Evolutionary conservation across 2,888 invertebrate genomes (phyloP).

Genomic region (Kryphioiulus occultus): DNA sequence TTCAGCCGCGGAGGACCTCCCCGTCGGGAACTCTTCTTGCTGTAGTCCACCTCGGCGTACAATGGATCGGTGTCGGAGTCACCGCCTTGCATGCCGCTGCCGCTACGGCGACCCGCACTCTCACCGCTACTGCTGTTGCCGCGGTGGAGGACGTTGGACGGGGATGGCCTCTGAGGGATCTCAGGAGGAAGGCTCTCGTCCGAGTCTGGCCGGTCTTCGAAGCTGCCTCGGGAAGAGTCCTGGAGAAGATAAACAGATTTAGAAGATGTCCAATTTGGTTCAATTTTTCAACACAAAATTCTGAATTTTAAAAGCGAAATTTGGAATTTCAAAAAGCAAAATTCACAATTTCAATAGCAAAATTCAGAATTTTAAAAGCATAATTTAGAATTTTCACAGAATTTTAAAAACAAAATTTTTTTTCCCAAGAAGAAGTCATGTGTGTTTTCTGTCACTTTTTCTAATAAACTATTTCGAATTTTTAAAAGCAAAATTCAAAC

Average conservation of each 20-base stretch:
- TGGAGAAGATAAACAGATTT: conserved; percentile 51
- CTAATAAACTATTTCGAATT: too few relatives aligned
- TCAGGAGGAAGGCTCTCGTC: conserved; percentile 59
- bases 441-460: too few relatives aligned
- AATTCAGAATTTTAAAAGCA: too few relatives aligned
- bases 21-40: conserved; percentile 55
- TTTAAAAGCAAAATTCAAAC: too few relatives aligned
- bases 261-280: not conserved
- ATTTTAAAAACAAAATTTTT: too few relatives aligned
- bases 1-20: conserved; percentile 59
- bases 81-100: conserved; percentile 21
- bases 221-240: conserved; percentile 61
- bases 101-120: conserved; percentile 46
- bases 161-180: conserved; percentile 61
- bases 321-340: too few relatives aligned
- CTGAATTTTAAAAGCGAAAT: too few relatives aligned
- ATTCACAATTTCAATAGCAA: too few relatives aligned
- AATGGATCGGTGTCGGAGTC: conserved; percentile 54
- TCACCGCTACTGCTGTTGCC: conserved; percentile 52
- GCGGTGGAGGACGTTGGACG: conserved; percentile 48
- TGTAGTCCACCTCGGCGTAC: conserved; percentile 57
- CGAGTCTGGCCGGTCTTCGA: conserved; percentile 60
- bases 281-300: too few relatives aligned
- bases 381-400: too few relatives aligned
- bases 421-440: too few relatives aligned